Evolutionary conservation across 2,113 vertebrate species (phyloP), one percentile per base, ranked within the genome.

Genomic region (Microcebus murinus): DNA sequence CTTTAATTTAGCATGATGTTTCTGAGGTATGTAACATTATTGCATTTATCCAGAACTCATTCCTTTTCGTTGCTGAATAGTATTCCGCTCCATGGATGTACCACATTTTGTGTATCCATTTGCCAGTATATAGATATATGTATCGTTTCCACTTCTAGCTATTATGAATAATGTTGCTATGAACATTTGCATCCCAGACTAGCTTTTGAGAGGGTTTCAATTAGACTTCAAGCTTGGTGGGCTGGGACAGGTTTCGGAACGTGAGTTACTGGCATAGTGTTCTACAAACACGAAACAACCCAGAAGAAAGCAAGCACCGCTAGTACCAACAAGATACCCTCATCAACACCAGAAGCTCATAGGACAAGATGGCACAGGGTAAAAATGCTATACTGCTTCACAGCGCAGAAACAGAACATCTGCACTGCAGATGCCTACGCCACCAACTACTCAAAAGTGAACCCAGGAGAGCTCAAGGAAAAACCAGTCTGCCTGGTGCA

Each of bases 401-500:
- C 34, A 94, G 48, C 39, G 67, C 36, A 57, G 70, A 50, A 71
- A 39, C 73, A 39, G 39, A 42, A 68, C n/a, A 23, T 25, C 27
- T 12, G 20, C 7, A 18, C 4, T 25, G 8, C 59, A 34, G 52
- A 25, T 5, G 50, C 84, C 48, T 67, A 31, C 20, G 20, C 39
- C 17, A 18, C 6, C 2, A 31, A 59, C 20, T 45, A 17, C 25
- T 10, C 29, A 73, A 18, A 57, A 39, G 17, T 2, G 11, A 87
- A 45, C 21, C 39, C 70, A 11, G 1, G 11, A 63, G 68, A 87
- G 27, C 20, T 25, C 61, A 42, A 25, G 21, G 63, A 34, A 65
- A 63, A n/a, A 18, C 14, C 10, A 12, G n/a, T 1, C 18, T n/a
- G 31, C 31, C 50, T 20, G 23, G 55, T 0, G n/a, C 0, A 13